Evolutionary conservation across 2,797 vertebrate species (phyloP).

Genomic region (Schizopygopsis pylzovi): DNA sequence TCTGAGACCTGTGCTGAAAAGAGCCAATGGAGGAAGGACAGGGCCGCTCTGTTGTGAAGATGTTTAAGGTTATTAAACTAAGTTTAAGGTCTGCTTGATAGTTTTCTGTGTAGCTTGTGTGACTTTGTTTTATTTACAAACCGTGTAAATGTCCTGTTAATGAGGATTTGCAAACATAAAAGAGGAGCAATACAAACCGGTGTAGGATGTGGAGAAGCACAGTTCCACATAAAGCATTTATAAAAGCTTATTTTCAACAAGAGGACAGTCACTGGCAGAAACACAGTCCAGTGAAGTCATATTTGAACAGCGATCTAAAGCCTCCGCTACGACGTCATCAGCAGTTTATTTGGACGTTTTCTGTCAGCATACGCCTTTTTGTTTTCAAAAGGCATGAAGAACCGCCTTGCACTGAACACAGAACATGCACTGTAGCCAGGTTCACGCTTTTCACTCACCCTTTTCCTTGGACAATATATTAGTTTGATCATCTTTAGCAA

Average conservation of each 20-base stretch:
- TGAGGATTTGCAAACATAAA: conserved; percentile 18
- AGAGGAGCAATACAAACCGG: conserved; percentile 29
- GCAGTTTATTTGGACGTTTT: conserved; percentile 25
- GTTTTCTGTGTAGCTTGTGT: neutral
- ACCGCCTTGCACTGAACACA: conserved; percentile 6
- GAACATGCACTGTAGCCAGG: conserved; percentile 24
- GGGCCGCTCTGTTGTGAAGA: conserved; percentile 1
- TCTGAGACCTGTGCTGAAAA: conserved; percentile 3
- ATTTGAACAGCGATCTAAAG: conserved; percentile 46
- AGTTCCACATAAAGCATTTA: conserved; percentile 50
- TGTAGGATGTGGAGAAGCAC: conserved; percentile 48
- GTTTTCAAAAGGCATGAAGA: conserved; percentile 19
- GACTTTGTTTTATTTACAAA: conserved; percentile 8
- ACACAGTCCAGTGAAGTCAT: conserved; percentile 52
- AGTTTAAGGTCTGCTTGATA: no score
- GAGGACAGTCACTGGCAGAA: conserved; percentile 35
- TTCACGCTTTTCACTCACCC: neutral
- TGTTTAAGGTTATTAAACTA: neutral
- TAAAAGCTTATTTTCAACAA: conserved; percentile 38
- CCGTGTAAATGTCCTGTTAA: conserved; percentile 28
- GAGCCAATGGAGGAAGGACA: neutral
- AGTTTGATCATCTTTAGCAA: conserved; percentile 5
- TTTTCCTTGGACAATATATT: neutral
- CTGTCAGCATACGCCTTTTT: conserved; percentile 3
- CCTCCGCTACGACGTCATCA: conserved; percentile 13